Base-by-base conservation (phyloP, 2,113 vertebrate species). In the Brachypteracias leptosomus region DNA sequence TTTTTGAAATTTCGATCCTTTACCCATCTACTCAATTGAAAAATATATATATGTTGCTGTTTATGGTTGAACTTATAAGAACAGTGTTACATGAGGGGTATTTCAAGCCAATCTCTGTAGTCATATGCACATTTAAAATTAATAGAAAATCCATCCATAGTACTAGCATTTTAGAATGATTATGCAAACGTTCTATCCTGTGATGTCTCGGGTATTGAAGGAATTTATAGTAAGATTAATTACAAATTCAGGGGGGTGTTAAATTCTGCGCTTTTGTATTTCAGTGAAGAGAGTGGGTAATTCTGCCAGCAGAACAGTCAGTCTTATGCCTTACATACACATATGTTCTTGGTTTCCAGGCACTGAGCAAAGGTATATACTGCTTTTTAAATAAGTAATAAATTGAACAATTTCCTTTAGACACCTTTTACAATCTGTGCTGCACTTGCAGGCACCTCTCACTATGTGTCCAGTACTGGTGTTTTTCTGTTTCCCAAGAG, bases 311-410 rank as follows among this genome's bases (percentile, higher is more conserved):
- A 65, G 40, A 86, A 9, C 44, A 17, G 74, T 79, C 44, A n/a
- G 28, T 51, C 65, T 63, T 84, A 22, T 86, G 57, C 76, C 54
- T 77, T 78, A 59, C 40, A 25, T 84, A 9, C 15, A 21, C 29
- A 25, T 49, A 35, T 29, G 40, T 62, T 77, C 22, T 71, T 84
- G 35, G n/a, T 92, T 95, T 51, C 31, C 44, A 61, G 65, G 9
- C 65, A 72, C 49, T 62, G n/a, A 74, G 44, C 13, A 90, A 51
- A 63, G 15, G 24, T 88, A 74, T 74, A 65, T 68, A 77, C 36
- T 72, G 31, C 65, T 78, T 94, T 93, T 93, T 46, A 80, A 90
- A 47, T 84, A 78, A 84, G 73, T 78, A 87, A 68, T 90, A 83
- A 89, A 86, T 29, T 0, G 44, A 89, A 92, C 73, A 57, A 85